These are phyloP conservation scores for Lichenostomus cassidix DNA, from an alignment of 2,113 vertebrate genomes.

Conservation along the genomic window DNA sequence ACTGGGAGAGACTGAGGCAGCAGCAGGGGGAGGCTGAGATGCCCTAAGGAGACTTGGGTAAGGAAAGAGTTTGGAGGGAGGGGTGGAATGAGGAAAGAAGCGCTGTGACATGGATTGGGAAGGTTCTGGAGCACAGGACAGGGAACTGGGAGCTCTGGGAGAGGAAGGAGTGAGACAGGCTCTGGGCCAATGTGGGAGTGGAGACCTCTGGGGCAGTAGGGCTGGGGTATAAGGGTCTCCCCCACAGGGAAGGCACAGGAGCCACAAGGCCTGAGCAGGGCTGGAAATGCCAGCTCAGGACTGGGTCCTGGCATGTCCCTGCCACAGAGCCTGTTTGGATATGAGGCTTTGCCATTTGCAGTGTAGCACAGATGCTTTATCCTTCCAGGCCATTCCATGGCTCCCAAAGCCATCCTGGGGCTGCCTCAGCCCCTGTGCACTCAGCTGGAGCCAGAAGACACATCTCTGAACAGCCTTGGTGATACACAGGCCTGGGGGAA, in stretches of 20 bases:
- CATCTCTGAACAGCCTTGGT: neutral
- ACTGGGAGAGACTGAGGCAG: neutral
- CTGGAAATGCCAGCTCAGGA: neutral
- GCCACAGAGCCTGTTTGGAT: neutral
- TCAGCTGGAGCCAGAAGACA: neutral
- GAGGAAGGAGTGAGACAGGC: neutral
- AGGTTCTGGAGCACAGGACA: neutral
- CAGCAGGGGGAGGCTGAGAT: neutral
- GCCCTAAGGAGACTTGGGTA: neutral
- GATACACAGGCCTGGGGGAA: neutral
- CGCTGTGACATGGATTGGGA: neutral
- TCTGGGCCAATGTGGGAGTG: neutral
- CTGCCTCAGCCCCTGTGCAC: neutral
- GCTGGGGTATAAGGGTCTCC: neutral
- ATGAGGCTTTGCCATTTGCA: rapidly evolving
- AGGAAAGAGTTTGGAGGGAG: neutral
- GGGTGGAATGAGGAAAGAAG: neutral
- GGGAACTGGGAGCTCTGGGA: neutral
- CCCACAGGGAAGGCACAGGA: neutral
- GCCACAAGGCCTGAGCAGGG: neutral
- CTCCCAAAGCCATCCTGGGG: neutral
- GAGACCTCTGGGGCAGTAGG: neutral
- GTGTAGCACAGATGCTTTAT: rapidly evolving
- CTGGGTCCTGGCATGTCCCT: neutral
- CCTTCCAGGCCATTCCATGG: neutral